Evolutionary conservation across 2,888 invertebrate species (phyloP).

Genomic region (Germaria angustata): DNA sequence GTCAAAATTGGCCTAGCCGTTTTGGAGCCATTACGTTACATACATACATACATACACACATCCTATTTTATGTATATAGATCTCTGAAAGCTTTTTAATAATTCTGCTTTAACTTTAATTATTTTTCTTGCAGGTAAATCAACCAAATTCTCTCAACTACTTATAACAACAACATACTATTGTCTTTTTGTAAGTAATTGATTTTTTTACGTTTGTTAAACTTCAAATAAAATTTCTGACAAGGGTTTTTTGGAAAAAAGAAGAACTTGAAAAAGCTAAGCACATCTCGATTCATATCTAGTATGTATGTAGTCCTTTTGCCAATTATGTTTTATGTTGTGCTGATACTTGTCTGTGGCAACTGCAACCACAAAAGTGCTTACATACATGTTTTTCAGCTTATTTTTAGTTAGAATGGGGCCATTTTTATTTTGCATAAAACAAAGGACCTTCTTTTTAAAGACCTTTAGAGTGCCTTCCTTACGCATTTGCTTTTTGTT

Average conservation of each 20-base stretch:
- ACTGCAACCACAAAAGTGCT: background rate
- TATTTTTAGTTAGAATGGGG: background rate
- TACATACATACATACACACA: too few species aligned
- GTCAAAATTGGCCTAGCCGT: too few species aligned
- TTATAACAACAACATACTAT: background rate
- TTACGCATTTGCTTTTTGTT: too few species aligned
- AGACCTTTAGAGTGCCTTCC: too few species aligned
- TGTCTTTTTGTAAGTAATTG: conserved; percentile 15
- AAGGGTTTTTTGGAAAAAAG: too few species aligned
- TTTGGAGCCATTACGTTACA: too few species aligned
- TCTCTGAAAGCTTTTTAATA: background rate
- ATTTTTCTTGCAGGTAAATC: conserved; percentile 45
- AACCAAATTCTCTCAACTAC: conserved; percentile 15
- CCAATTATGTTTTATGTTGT: conserved; percentile 31
- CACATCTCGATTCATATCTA: conserved; percentile 5
- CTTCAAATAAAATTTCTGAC: background rate
- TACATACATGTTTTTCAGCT: background rate
- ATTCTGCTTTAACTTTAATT: background rate
- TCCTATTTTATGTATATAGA: too few species aligned
- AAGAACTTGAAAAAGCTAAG: conserved; percentile 2
- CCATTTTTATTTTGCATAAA: background rate
- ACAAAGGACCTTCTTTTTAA: background rate
- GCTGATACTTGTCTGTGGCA: background rate
- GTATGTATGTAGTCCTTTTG: too few species aligned
- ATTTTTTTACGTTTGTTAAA: background rate